Evolutionary conservation across 2,888 invertebrate genomes (phyloP).

Genomic region (Odontomyia ornata): DNA sequence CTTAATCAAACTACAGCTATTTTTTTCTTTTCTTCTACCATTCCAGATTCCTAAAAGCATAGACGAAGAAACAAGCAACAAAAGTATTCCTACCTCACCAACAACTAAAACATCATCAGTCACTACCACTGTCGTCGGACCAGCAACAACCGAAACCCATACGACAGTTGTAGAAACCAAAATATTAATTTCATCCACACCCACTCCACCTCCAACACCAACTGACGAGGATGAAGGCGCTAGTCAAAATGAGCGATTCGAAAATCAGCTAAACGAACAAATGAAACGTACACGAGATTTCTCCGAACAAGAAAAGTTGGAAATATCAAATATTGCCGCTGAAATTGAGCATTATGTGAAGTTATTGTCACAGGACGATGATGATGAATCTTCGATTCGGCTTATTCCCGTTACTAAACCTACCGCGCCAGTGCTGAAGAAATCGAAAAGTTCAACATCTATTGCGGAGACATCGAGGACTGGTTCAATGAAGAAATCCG

Average conservation of each 20-base stretch:
- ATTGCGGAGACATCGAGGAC: background rate
- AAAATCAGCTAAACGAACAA: conserved; percentile 38
- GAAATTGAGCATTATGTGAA: conserved; percentile 59
- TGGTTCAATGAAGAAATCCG: conserved; percentile 3
- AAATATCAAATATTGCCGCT: conserved; percentile 58
- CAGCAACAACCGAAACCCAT: conserved; percentile 11
- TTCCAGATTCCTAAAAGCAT: conserved; percentile 49
- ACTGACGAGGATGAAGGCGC: background rate
- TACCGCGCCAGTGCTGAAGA: background rate
- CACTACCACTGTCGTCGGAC: background rate
- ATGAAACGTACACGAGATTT: conserved; percentile 39
- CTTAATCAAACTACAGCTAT: too few relatives aligned
- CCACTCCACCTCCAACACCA: background rate
- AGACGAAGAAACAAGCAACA: conserved; percentile 46
- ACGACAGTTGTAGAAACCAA: conserved; percentile 21
- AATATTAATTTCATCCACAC: conserved; percentile 30
- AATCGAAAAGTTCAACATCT: conserved; percentile 26
- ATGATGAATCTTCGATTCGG: conserved; percentile 34
- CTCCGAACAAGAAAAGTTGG: conserved; percentile 48
- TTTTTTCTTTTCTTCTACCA: conserved; percentile 1
- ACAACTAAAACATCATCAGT: background rate
- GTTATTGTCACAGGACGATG: conserved; percentile 46
- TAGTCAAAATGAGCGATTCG: background rate
- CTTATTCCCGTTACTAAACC: conserved; percentile 7
- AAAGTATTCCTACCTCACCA: conserved; percentile 1